phyloP scores from a whole-genome alignment of 2,888 invertebrate species.

The Nomada flava region DNA sequence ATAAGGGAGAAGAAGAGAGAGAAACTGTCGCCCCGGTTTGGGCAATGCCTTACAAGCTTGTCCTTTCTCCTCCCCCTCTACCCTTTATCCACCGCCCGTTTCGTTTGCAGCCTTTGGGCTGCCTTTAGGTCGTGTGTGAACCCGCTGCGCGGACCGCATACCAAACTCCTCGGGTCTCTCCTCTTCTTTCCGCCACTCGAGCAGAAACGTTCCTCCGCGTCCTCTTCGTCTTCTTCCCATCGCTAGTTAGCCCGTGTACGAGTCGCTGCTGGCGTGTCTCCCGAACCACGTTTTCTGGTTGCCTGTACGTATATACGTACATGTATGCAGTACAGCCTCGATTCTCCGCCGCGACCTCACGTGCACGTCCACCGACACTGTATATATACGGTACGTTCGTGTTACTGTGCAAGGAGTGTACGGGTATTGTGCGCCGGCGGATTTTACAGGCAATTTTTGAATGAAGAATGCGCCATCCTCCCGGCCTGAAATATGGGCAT shows the following conservation, averaged over 20 bases:
- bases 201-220: constrained; percentile 38
- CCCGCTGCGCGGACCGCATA: constrained; percentile 81
- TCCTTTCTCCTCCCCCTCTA: constrained; percentile 26
- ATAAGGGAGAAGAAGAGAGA: constrained; percentile 1
- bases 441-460: constrained; percentile 36
- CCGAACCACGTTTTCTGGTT: constrained; percentile 59
- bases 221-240: constrained; percentile 17
- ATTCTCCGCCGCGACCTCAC: constrained; percentile 36
- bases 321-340: constrained; percentile 21
- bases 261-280: constrained; percentile 57
- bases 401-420: neutral
- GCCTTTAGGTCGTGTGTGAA: constrained; percentile 78
- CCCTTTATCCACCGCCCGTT: neutral
- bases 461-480: constrained; percentile 23
- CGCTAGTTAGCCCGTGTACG: constrained; percentile 53
- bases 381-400: neutral
- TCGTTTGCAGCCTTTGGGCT: constrained; percentile 44
- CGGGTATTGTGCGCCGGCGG: constrained; percentile 21
- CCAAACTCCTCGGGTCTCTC: constrained; percentile 70
- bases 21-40: constrained; percentile 76
- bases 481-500: constrained; percentile 10
- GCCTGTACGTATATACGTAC: neutral
- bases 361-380: constrained; percentile 10
- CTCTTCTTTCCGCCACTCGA: constrained; percentile 13
- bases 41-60: constrained; percentile 64